Evolutionary conservation across 2,888 invertebrate species (phyloP).

Genomic region (Agrotis ipsilon): DNA sequence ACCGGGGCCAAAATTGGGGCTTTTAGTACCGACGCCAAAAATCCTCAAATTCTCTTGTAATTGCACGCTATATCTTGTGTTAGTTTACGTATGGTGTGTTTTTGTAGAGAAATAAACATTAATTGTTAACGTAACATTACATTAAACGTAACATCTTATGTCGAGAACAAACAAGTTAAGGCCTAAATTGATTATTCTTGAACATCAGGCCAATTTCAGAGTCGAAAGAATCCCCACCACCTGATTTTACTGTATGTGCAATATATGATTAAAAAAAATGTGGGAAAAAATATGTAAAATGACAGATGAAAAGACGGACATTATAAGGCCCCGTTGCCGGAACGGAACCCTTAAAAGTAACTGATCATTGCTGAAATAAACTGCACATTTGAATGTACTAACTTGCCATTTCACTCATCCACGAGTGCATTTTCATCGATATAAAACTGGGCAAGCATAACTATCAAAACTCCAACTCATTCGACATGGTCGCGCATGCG

Average conservation of each 20-base stretch:
- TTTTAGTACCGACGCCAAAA: constrained; percentile 48
- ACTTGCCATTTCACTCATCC: neutral
- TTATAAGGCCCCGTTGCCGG: too few species aligned
- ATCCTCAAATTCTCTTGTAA: constrained; percentile 44
- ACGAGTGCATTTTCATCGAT: neutral
- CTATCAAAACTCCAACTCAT: constrained; percentile 49
- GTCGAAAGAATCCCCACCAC: too few species aligned
- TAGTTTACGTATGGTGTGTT: neutral
- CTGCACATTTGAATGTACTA: neutral
- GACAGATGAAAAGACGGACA: too few species aligned
- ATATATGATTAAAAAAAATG: too few species aligned
- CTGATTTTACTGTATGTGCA: too few species aligned
- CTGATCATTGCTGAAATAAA: neutral
- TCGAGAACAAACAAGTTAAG: too few species aligned
- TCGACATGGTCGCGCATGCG: constrained; percentile 60
- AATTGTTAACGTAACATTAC: too few species aligned
- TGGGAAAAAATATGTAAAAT: too few species aligned
- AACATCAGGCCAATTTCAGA: too few species aligned
- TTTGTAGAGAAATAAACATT: too few species aligned
- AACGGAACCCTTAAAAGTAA: neutral
- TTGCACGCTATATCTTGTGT: constrained; percentile 21
- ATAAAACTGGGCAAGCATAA: constrained; percentile 23
- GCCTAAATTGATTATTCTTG: too few species aligned
- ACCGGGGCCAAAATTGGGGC: constrained; percentile 51
- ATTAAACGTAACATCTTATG: too few species aligned